Evolutionary conservation across 2,113 vertebrate species (phyloP).

Genomic region (Xiphophorus couchianus): DNA sequence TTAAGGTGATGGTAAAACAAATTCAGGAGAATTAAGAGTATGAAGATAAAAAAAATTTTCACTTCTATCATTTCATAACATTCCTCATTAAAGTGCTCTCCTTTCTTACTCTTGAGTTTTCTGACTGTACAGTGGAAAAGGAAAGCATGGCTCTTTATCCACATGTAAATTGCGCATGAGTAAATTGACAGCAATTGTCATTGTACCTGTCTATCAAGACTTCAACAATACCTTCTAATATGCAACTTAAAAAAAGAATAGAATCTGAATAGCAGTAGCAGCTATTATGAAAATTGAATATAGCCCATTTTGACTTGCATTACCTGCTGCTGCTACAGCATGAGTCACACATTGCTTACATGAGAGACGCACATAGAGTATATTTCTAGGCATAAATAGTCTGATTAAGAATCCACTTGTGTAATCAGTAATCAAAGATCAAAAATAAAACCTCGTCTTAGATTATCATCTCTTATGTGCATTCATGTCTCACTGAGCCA

Average conservation of each 20-base stretch:
- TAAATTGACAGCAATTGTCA: constrained; percentile 20
- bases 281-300: background rate
- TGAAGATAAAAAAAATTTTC: constrained; percentile 60
- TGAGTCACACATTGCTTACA: background rate
- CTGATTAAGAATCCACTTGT: constrained; percentile 1
- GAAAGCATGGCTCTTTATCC: constrained; percentile 26
- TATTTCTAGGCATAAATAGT: background rate
- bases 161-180: constrained; percentile 50
- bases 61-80: constrained; percentile 58
- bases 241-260: background rate
- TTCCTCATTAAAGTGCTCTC: constrained; percentile 40
- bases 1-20: constrained; percentile 17
- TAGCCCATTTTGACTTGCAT: background rate
- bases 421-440: background rate
- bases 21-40: constrained; percentile 32
- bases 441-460: background rate
- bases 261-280: background rate
- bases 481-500: background rate
- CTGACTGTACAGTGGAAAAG: constrained; percentile 21
- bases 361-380: background rate
- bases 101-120: constrained; percentile 34
- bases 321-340: background rate
- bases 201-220: constrained; percentile 16
- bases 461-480: background rate
- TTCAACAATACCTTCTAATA: background rate